Percentiles rank a stretch among this genome's conserved stretches.
These are phyloP conservation scores for Embiotoca jacksoni DNA, from an alignment of 2,113 vertebrate species.

Conservation along the genomic window DNA sequence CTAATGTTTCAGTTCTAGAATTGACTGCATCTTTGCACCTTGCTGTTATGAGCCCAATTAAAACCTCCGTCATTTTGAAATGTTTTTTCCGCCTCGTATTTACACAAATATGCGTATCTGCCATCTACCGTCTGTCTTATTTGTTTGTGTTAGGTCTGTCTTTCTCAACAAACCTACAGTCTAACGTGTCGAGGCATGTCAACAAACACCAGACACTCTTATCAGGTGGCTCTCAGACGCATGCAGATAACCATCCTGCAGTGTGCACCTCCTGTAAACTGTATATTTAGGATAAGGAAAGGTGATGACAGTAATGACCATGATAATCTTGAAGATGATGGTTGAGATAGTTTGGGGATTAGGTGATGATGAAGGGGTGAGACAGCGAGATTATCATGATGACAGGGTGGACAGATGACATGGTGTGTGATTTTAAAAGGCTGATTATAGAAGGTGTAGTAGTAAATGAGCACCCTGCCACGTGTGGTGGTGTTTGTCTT, in stretches of 20 bases:
- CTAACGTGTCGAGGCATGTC: background rate
- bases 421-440: conserved; percentile 61
- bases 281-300: conserved; percentile 49
- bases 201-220: conserved; percentile 32
- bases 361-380: conserved; percentile 65
- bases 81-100: background rate
- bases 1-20: too few relatives aligned
- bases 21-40: too few relatives aligned
- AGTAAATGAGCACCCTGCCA: conserved; percentile 69
- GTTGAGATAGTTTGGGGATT: conserved; percentile 55
- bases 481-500: conserved; percentile 49
- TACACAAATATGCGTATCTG: background rate
- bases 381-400: conserved; percentile 53
- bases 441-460: conserved; percentile 64
- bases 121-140: background rate
- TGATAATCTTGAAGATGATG: conserved; percentile 58
- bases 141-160: background rate
- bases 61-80: too few relatives aligned
- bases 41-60: too few relatives aligned
- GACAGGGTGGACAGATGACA: conserved; percentile 57
- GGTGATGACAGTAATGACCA: conserved; percentile 67
- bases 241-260: conserved; percentile 1
- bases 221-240: conserved; percentile 1
- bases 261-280: conserved; percentile 31
- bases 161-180: background rate